These are phyloP conservation scores for Protaetia brevitarsis DNA, from an alignment of 1,140 invertebrate species.

Conservation along the genomic window DNA sequence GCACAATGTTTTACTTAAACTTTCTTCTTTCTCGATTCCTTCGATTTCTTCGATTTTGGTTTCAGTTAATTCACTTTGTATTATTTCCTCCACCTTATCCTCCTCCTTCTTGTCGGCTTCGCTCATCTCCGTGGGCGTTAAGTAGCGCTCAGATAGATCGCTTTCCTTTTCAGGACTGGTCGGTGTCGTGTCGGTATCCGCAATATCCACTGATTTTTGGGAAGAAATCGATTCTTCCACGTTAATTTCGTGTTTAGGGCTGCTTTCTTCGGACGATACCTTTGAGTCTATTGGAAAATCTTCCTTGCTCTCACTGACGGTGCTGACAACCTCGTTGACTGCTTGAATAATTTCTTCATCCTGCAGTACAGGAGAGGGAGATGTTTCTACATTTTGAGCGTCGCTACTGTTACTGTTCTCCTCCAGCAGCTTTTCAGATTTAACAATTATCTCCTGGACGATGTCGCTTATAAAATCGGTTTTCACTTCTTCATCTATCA, in stretches of 20 bases:
- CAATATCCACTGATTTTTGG: conserved; percentile 14
- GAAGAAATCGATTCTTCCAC: conserved; percentile 6
- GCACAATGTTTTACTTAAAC: conserved; percentile 18
- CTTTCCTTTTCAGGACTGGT: conserved; percentile 43
- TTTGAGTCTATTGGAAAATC: neutral
- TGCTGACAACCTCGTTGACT: conserved; percentile 52
- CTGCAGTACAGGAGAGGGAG: conserved; percentile 51
- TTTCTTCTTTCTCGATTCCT: conserved; percentile 29
- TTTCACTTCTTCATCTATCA: conserved; percentile 52
- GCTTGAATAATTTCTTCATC: conserved; percentile 54
- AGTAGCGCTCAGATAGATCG: conserved; percentile 45
- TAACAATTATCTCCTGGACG: conserved; percentile 57
- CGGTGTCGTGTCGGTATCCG: conserved; percentile 20
- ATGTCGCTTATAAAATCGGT: conserved; percentile 57
- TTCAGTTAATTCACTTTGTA: conserved; percentile 52
- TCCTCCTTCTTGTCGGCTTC: conserved; percentile 41
- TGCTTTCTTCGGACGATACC: conserved; percentile 12
- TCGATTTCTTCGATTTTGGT: conserved; percentile 48
- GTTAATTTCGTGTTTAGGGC: conserved; percentile 4
- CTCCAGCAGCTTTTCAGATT: conserved; percentile 57
- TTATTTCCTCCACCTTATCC: conserved; percentile 42
- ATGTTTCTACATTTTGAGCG: conserved; percentile 34
- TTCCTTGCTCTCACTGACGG: conserved; percentile 33
- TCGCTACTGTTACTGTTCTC: conserved; percentile 35
- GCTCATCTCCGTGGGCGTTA: conserved; percentile 45